Evolutionary conservation across 2,888 invertebrate genomes (phyloP), one percentile per base, ranked within the genome.

Genomic region (Latheticus oryzae): DNA sequence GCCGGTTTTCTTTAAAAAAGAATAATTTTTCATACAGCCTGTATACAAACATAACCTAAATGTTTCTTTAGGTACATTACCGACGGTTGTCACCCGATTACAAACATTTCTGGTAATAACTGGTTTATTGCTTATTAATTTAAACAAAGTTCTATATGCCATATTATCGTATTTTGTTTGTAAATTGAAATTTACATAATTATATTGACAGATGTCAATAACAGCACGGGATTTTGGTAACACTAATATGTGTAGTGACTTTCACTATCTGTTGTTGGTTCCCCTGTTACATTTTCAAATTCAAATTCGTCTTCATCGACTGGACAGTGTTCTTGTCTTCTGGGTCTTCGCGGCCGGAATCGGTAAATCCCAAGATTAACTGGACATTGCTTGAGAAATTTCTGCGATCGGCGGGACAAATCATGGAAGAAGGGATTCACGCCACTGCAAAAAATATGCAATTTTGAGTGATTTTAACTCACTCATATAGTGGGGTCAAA

Each of bases 21-120:
- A 5, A 7, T 23, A 9, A 13, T 17, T 15, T 23, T 23, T 32
- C 16, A 16, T 15, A 11, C 28, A 5, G 17, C 12, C 19, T 9
- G 24, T 5, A 8, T 9, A 12, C 32, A 8, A 15, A 50, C 43
- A 61, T 61, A 61, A 61, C 61, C 61, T 58, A 32, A 60, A 57
- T 40, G 37, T 52, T 28, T 1, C 5, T 7, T 3, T 32, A 15
- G 26, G 11, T 26, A 19, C 4, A 8, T 19, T 13, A 7, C 4
- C 7, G 16, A 21, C 4, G 9, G 23, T 5, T 35, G 50, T 50
- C 42, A 50, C 33, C 8, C 23, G 7, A 9, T n/a, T 16, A 5
- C 32, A 17, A 5, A 24, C 7, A 11, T 15, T 48, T 24, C 12
- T 15, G 23, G 16, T 24, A 4, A 23, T 30, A 42, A 3, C n/a